Evolutionary conservation across 2,797 vertebrate genomes (phyloP).

Genomic region (Phoeniculus purpureus): DNA sequence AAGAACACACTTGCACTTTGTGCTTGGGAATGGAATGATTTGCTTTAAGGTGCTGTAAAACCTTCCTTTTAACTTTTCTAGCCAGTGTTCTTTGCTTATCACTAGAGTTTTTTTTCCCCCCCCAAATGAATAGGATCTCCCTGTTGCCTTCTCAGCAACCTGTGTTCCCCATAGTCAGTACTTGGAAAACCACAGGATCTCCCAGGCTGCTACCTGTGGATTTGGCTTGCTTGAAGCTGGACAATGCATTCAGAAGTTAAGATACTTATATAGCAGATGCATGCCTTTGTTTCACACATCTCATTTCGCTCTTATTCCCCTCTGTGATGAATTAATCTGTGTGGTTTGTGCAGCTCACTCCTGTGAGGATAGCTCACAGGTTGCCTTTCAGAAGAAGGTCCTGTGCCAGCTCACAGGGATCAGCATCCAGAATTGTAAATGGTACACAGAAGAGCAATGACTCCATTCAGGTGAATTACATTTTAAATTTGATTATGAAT

Average conservation of each 20-base stretch:
- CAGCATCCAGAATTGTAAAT: conserved; percentile 2
- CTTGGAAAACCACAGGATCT: not conserved
- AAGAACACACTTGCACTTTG: not conserved
- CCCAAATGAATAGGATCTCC: not conserved
- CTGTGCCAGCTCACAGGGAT: not conserved
- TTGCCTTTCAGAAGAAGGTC: not conserved
- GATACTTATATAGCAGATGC: not conserved
- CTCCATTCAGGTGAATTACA: conserved; percentile 58
- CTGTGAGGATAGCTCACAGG: not conserved
- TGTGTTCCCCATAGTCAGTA: not conserved
- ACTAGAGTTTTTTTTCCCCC: not conserved
- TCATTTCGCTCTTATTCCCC: not conserved
- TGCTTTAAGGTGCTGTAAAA: conserved; percentile 15
- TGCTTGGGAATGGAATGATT: not conserved
- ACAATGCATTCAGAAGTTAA: not conserved
- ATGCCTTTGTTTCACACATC: not conserved
- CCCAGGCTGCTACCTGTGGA: not conserved
- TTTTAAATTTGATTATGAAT: conserved; percentile 74
- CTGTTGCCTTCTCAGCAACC: not conserved
- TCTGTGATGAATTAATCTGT: not conserved
- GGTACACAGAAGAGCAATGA: conserved; percentile 39
- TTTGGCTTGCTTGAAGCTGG: not conserved
- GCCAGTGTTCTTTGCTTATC: not conserved
- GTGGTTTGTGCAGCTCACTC: not conserved
- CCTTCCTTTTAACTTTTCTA: conserved; percentile 15